A percentile compares a stretch with the other conserved stretches of the same genome.
These are phyloP conservation scores for Leucophora obtusa DNA, from an alignment of 2,888 invertebrate genomes.

Conservation along the genomic window DNA sequence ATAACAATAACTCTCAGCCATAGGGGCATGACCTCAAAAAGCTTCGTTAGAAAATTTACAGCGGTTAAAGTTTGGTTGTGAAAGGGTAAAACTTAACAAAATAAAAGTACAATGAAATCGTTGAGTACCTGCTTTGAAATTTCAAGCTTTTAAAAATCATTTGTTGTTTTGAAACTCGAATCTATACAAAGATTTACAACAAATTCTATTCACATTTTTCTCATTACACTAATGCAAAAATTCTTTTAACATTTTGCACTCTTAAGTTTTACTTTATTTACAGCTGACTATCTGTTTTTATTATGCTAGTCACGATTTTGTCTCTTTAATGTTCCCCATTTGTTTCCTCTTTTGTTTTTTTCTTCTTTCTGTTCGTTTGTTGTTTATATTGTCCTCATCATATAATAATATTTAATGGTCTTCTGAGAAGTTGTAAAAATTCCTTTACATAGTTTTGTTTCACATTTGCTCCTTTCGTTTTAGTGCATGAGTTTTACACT, in stretches of 20 bases:
- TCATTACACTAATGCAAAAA: background rate
- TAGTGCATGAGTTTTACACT: conserved; percentile 18
- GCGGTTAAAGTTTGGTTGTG: no score
- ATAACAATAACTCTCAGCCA: no score
- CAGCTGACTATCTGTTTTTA: background rate
- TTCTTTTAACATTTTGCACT: background rate
- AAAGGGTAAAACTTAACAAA: no score
- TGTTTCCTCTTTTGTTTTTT: conserved; percentile 2
- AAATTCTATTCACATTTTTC: no score
- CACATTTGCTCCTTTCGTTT: conserved; percentile 3
- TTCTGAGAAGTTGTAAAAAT: conserved; percentile 32
- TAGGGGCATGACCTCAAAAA: no score
- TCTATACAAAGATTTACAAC: no score
- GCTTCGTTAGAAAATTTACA: no score
- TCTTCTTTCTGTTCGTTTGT: background rate
- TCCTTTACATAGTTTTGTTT: conserved; percentile 14
- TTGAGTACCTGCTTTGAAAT: no score
- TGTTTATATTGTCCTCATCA: conserved; percentile 4
- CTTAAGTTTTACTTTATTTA: background rate
- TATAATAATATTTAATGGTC: conserved; percentile 28
- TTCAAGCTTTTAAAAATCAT: no score
- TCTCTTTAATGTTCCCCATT: background rate
- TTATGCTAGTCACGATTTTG: background rate
- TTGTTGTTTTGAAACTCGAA: no score
- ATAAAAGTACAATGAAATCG: no score